Percentiles rank a stretch among this genome's conserved stretches.
Evolutionary conservation across 2,113 vertebrate species (phyloP).

Genomic region (Willisornis vidua): DNA sequence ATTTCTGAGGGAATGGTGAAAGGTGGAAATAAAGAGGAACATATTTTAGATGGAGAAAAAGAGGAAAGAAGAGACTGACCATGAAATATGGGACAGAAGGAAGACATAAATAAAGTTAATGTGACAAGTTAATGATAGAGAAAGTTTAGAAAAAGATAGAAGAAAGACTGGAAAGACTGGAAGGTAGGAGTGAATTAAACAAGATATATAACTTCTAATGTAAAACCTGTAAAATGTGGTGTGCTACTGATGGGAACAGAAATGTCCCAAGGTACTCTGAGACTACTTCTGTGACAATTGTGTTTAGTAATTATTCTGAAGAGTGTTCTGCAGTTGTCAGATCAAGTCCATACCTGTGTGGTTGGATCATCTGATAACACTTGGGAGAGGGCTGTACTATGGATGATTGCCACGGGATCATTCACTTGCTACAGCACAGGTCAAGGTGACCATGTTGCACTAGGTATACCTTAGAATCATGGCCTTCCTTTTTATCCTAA

Average conservation of each 20-base stretch:
- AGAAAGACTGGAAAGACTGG: neutral
- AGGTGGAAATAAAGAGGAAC: neutral
- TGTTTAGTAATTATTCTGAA: neutral
- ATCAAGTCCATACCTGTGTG: neutral
- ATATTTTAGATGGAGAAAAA: neutral
- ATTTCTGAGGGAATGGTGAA: neutral
- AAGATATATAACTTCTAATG: neutral
- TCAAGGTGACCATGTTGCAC: neutral
- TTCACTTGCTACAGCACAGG: neutral
- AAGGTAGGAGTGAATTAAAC: neutral
- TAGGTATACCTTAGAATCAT: neutral
- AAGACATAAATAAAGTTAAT: neutral
- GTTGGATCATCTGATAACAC: neutral
- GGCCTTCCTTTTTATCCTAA: neutral
- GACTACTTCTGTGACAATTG: neutral
- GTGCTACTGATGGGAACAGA: neutral
- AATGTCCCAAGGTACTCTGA: neutral
- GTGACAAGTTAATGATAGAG: neutral
- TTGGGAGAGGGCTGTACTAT: neutral
- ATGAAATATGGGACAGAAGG: neutral
- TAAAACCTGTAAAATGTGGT: neutral
- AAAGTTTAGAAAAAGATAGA: neutral
- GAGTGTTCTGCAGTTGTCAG: neutral
- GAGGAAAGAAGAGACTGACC: neutral
- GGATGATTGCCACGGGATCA: neutral